Evolutionary conservation across 2,113 vertebrate species (phyloP), one percentile per base, ranked within the genome.

Genomic region (Tupaia chinensis): DNA sequence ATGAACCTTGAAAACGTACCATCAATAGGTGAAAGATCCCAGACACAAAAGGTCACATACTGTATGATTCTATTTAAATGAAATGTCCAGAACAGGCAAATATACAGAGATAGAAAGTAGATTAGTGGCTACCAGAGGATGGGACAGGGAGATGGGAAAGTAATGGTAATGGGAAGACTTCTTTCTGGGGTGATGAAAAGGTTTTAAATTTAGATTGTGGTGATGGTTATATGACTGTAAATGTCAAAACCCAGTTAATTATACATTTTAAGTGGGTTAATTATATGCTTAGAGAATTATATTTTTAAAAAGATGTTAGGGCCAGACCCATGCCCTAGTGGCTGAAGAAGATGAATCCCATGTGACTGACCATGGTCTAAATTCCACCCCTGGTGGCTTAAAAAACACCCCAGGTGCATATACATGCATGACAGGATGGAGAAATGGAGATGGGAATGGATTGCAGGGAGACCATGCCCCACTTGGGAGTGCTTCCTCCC

Each of bases 161-260:
- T 78, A 87, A 82, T 86, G 70, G 76, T 90, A 77, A 86, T 29
- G 19, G 58, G 32, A 58, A 76, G 23, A 7, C 76, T 95, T 94
- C 44, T 72, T 87, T 92, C 22, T 81, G 7, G 56, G 27, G 56
- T 86, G 22, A 83, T 82, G 58, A 96, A 94, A 91, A 92, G 23
- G 65, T 72, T 93, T 76, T 91, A 87, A 83, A 95, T 94, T 94
- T 93, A 87, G 65, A 96, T 14, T 94, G 76, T 66, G 44, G 63
- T 91, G 56, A 91, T 63, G 66, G 65, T 77, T 83, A 93, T 4
- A 44, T 61, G 86, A 69, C 54, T 93, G 82, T 44, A 44, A 93
- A 65, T 61, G 79, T 58, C 91, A 95, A 94, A 89, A 88, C 12
- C 15, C 22, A 61, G 7, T 79, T 54, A 90, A 87, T 82, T 72